Conservation (phyloP, 2,888 invertebrate species). For the Callyntrura sp. region DNA sequence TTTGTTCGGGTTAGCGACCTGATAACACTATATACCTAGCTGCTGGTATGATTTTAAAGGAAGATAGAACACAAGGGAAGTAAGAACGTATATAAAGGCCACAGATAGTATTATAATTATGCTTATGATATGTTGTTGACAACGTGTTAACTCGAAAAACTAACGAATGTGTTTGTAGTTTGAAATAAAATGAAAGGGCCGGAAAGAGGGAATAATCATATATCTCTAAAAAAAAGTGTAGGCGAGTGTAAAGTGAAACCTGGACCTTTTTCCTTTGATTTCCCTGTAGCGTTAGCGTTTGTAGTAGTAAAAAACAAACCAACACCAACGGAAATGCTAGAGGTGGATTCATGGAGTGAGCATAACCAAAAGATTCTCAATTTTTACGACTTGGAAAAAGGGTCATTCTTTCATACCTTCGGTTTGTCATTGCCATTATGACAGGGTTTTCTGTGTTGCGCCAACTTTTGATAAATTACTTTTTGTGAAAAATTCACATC, state of each 20-base stretch:
- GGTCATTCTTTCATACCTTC: too few relatives aligned
- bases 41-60: constrained; percentile 42
- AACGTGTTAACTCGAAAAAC: constrained; percentile 41
- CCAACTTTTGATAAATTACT: not conserved
- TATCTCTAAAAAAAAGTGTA: not conserved
- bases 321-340: too few relatives aligned
- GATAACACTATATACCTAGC: too few relatives aligned
- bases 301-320: too few relatives aligned
- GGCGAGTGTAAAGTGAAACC: not conserved
- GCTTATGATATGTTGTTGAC: constrained; percentile 43
- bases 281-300: not conserved
- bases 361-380: too few relatives aligned
- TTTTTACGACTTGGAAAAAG: too few relatives aligned
- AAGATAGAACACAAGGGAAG: not conserved
- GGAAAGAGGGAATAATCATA: not conserved
- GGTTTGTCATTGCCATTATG: too few relatives aligned
- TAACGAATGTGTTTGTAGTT: not conserved
- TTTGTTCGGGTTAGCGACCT: constrained; percentile 59
- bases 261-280: too few relatives aligned
- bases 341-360: too few relatives aligned
- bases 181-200: not conserved
- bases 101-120: constrained; percentile 59
- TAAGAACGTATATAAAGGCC: not conserved
- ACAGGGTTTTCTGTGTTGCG: too few relatives aligned
- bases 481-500: not conserved